phyloP scores from a whole-genome alignment of 92 coral and sea anemone genomes.

The Galaxea fascicularis region DNA sequence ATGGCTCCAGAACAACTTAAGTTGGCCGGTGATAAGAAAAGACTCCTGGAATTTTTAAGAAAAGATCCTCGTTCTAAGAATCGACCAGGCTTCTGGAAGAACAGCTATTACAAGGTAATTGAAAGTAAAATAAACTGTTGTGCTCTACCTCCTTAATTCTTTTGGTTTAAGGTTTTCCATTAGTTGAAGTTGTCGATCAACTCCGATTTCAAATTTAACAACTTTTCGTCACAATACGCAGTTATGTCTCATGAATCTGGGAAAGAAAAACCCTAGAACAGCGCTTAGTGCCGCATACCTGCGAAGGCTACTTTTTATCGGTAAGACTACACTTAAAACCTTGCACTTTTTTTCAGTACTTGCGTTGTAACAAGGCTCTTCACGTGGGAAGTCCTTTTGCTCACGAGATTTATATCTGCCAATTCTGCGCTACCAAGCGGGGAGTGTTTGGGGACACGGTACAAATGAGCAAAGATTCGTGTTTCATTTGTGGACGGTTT shows the following conservation, averaged over 20 bases:
- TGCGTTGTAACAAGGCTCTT: slow-evolving; percentile 66
- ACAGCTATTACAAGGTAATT: slow-evolving; percentile 72
- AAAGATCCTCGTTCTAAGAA: slow-evolving; percentile 57
- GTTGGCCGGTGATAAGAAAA: slow-evolving; percentile 69
- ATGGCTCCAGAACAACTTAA: slow-evolving; percentile 73
- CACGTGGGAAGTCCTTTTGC: slow-evolving; percentile 45
- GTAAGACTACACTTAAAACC: too few relatives aligned
- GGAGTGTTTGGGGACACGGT: slow-evolving; percentile 68
- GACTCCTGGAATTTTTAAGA: slow-evolving; percentile 74
- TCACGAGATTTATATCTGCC: slow-evolving; percentile 72
- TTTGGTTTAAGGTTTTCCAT: neutral
- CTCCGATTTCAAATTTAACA: neutral
- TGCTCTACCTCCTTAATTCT: too few relatives aligned
- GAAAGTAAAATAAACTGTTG: neutral
- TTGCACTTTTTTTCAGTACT: slow-evolving; percentile 28
- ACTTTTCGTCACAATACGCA: too few relatives aligned
- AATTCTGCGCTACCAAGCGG: slow-evolving; percentile 73
- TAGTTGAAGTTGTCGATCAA: neutral
- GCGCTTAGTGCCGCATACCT: neutral
- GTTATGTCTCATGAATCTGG: neutral
- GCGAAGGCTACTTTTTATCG: neutral
- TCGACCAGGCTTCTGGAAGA: slow-evolving; percentile 61
- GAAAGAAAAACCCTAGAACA: neutral
- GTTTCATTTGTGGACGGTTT: slow-evolving; percentile 74
- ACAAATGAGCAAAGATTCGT: slow-evolving; percentile 64